Conservation (phyloP, 2,888 invertebrate species). For the Proisotoma minuta region DNA sequence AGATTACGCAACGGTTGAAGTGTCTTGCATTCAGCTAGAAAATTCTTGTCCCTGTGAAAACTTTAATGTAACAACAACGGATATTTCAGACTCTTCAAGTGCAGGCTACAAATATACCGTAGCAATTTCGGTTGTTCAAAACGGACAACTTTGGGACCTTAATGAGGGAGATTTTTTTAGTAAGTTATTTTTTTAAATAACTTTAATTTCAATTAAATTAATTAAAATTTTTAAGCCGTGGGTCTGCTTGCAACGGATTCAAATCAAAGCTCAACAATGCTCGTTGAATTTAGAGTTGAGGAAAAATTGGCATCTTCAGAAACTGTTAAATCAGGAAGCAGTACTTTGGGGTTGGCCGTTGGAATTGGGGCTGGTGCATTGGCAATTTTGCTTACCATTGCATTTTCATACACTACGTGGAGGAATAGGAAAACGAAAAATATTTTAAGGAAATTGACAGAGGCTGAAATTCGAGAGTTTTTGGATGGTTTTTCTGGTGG, state of each 20-base stretch:
- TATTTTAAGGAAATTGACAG: conserved; percentile 28
- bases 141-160: not conserved
- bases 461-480: conserved; percentile 37
- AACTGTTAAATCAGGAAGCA: not conserved
- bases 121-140: too few relatives aligned
- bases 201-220: too few relatives aligned
- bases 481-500: conserved; percentile 23
- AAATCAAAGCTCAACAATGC: not conserved
- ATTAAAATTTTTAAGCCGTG: too few relatives aligned
- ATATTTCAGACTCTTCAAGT: too few relatives aligned
- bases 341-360: conserved; percentile 6
- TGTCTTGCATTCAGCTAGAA: conserved; percentile 6
- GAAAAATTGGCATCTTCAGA: not conserved
- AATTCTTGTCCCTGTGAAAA: not conserved
- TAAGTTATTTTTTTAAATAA: too few relatives aligned
- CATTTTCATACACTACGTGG: conserved; percentile 10
- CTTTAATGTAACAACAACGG: not conserved
- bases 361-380: conserved; percentile 4
- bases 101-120: too few relatives aligned
- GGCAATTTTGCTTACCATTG: not conserved
- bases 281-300: not conserved
- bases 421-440: conserved; percentile 22
- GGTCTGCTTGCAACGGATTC: conserved; percentile 16
- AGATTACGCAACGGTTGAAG: conserved; percentile 12
- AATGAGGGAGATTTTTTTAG: too few relatives aligned